Conservation (phyloP, 2,888 invertebrate species). For the Tipula unca region DNA sequence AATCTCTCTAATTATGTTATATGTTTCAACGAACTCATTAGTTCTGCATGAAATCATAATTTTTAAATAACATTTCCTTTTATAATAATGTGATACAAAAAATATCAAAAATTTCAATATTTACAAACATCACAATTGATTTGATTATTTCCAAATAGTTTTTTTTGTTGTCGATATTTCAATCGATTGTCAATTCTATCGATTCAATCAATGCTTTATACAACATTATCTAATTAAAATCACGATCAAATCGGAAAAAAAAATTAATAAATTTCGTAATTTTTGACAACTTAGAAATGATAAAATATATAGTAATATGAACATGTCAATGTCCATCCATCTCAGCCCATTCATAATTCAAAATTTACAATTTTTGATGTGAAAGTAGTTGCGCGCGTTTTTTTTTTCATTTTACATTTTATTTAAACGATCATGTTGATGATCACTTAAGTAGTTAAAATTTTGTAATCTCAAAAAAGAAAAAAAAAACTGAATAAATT, state of each 20-base stretch:
- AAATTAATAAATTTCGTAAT: background rate
- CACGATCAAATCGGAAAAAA: background rate
- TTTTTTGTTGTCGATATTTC: background rate
- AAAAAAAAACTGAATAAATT: background rate
- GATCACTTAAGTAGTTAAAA: conserved; percentile 14
- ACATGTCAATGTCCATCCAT: background rate
- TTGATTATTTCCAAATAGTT: conserved; percentile 8
- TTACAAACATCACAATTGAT: background rate
- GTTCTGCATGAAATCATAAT: background rate
- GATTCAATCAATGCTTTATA: background rate
- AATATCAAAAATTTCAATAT: background rate
- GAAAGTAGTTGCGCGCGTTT: background rate
- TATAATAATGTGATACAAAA: background rate
- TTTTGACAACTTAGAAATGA: background rate
- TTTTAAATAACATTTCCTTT: background rate
- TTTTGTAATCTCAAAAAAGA: background rate
- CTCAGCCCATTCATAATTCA: background rate
- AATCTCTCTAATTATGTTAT: background rate
- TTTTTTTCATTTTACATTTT: background rate
- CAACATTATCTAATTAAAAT: background rate
- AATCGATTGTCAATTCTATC: background rate
- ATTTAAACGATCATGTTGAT: background rate
- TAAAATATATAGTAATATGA: background rate
- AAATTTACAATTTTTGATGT: background rate
- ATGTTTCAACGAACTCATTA: background rate